Evolutionary conservation across 2,797 vertebrate species (phyloP).

Genomic region (Lepus oiostolus): DNA sequence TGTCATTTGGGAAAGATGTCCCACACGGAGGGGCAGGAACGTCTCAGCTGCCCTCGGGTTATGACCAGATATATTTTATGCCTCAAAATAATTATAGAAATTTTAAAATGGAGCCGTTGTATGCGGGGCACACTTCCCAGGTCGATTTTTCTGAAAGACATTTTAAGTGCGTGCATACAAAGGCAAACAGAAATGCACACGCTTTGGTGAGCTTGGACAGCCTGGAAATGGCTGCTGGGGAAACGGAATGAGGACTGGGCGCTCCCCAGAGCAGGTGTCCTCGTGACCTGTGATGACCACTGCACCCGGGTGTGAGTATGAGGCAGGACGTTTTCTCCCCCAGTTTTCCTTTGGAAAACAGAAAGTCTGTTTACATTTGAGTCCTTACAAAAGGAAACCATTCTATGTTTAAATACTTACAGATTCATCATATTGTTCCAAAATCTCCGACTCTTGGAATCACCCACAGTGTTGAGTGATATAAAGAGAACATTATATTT

Average conservation of each 20-base stretch:
- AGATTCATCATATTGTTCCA: background rate
- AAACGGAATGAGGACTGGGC: background rate
- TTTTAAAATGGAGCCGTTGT: conserved; percentile 47
- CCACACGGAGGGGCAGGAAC: conserved; percentile 14
- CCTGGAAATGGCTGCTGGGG: conserved; percentile 38
- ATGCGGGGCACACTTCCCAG: conserved; percentile 55
- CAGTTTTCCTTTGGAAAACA: conserved; percentile 24
- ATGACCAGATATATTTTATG: conserved; percentile 68
- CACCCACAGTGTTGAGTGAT: background rate
- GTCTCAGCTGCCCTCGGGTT: conserved; percentile 63
- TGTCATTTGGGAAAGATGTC: conserved; percentile 69
- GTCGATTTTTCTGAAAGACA: conserved; percentile 67
- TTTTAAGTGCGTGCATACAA: conserved; percentile 31
- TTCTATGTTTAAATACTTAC: background rate
- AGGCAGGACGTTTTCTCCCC: no score
- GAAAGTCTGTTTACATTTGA: background rate
- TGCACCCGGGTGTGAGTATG: no score
- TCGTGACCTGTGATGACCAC: background rate
- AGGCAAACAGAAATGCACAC: background rate
- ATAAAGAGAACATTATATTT: no score
- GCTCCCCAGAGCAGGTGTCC: fast-evolving
- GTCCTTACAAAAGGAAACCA: background rate
- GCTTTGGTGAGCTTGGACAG: background rate
- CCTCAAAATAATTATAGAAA: conserved; percentile 76
- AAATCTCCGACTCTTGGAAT: background rate